A percentile compares a stretch with the other conserved stretches of the same genome.
Evolutionary conservation across 2,113 vertebrate genomes (phyloP).

Genomic region (Stigmatopora nigra): DNA sequence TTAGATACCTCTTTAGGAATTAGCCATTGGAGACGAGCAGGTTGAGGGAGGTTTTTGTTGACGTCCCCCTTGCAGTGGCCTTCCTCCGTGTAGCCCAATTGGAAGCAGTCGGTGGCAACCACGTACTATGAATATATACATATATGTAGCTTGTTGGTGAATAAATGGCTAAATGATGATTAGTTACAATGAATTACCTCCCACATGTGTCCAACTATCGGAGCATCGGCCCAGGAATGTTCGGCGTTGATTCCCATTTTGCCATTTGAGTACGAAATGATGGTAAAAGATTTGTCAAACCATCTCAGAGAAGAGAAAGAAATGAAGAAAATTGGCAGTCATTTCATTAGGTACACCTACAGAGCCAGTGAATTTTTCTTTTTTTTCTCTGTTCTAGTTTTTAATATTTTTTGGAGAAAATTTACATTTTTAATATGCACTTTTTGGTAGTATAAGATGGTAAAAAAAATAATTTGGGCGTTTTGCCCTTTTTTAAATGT

Average conservation of each 20-base stretch:
- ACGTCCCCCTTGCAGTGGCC: slow-evolving; percentile 82
- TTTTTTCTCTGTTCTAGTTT: no score
- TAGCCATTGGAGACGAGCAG: slow-evolving; percentile 81
- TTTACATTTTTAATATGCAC: no score
- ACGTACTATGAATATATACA: slow-evolving; percentile 66
- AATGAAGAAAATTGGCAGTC: neutral
- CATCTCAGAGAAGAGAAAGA: slow-evolving; percentile 65
- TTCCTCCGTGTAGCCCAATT: slow-evolving; percentile 79
- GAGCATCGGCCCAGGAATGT: slow-evolving; percentile 86
- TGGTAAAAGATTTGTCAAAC: slow-evolving; percentile 89
- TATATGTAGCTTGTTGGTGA: neutral
- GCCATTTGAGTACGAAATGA: slow-evolving; percentile 82
- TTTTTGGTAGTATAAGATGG: no score
- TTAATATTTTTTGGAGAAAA: no score
- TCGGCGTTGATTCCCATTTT: slow-evolving; percentile 80
- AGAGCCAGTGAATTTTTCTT: neutral
- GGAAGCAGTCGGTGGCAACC: slow-evolving; percentile 78
- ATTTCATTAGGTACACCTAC: neutral
- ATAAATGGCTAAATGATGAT: neutral
- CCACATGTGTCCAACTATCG: slow-evolving; percentile 85
- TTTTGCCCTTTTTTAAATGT: no score
- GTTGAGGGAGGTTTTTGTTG: slow-evolving; percentile 64
- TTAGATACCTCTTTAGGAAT: slow-evolving; percentile 73
- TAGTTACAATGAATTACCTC: slow-evolving; percentile 67
- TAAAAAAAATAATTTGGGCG: no score